Evolutionary conservation across 1,140 invertebrate genomes (phyloP), one percentile per base, ranked within the genome.

Genomic region (Caenorhabditis remanei): DNA sequence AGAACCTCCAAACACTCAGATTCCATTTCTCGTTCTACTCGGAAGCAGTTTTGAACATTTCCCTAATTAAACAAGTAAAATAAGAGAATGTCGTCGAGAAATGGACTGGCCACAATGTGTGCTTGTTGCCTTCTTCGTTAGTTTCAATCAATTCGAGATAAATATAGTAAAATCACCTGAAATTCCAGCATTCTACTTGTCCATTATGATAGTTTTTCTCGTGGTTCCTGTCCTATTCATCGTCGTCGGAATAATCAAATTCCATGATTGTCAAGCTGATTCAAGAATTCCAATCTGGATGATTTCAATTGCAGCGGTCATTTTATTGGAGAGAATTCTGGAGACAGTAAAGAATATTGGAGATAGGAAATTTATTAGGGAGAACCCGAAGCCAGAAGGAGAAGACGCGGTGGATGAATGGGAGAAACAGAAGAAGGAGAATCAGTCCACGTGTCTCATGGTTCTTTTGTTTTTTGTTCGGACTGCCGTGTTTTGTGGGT

Each of bases 261-360:
- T 71, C 4, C 13, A 71, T 71, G 24, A 32, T 48, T 71, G 41
- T 48, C 16, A 9, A 46, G 19, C 19, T 48, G 67, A 71, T 46
- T 46, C 40, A 16, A 71, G 67, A 71, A 71, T 71, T 71, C 67
- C 67, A n/a, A 71, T 71, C n/a, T 71, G 67, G 67, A 71, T 71
- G 67, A 71, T 71, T 71, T 71, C 41, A n/a, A 71, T 71, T 3
- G 67, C 67, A 19, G 40, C 41, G 21, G 56, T n/a, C 16, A 58
- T 58, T 58, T n/a, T 58, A n/a, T 58, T 58, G 56, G 56, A 58
- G n/a, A 65, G 63, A 65, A 19, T 65, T 40, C 5, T 65, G 5
- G 63, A 65, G 40, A 40, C 63, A 13, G 40, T 65, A 14, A 65
- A 65, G 19, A 16, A 9, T 5, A 40, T 41, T 8, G 32, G 13